phyloP scores from a whole-genome alignment of 2,113 vertebrate species.

The Microcebus ravelobensis region DNA sequence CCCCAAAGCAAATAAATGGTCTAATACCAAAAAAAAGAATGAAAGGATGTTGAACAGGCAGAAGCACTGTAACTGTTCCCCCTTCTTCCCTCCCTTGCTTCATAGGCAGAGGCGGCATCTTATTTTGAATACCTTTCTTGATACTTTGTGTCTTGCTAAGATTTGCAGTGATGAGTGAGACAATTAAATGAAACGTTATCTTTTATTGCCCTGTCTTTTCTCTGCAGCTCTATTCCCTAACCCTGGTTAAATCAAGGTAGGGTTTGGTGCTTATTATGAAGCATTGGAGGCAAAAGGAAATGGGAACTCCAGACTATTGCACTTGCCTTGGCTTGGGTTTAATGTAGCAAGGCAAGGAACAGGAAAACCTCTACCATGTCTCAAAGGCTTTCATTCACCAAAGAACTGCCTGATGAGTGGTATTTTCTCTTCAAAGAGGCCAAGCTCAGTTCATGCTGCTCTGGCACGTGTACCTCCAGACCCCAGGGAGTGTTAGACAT shows the following conservation, averaged over 20 bases:
- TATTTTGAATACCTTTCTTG: slow-evolving; percentile 2
- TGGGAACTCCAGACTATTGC: neutral
- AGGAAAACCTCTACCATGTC: neutral
- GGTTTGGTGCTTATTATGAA: neutral
- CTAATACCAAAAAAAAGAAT: neutral
- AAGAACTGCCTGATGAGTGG: neutral
- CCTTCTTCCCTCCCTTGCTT: neutral
- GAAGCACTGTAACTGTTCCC: neutral
- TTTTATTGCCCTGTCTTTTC: neutral
- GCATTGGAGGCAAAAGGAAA: neutral
- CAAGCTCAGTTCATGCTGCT: neutral
- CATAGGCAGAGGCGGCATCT: neutral
- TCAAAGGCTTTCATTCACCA: neutral
- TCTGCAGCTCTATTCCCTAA: neutral
- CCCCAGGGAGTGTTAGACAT: neutral
- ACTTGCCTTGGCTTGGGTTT: neutral
- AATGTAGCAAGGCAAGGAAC: neutral
- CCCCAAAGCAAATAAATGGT: neutral
- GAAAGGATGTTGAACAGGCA: neutral
- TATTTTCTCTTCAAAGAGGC: neutral
- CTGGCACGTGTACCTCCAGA: neutral
- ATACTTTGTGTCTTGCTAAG: neutral
- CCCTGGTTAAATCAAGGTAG: neutral
- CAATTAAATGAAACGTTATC: neutral
- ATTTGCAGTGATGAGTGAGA: neutral